A percentile compares a stretch with the other conserved stretches of the same genome.
phyloP scores from a whole-genome alignment of 2,113 vertebrate species.

The Daubentonia madagascariensis region DNA sequence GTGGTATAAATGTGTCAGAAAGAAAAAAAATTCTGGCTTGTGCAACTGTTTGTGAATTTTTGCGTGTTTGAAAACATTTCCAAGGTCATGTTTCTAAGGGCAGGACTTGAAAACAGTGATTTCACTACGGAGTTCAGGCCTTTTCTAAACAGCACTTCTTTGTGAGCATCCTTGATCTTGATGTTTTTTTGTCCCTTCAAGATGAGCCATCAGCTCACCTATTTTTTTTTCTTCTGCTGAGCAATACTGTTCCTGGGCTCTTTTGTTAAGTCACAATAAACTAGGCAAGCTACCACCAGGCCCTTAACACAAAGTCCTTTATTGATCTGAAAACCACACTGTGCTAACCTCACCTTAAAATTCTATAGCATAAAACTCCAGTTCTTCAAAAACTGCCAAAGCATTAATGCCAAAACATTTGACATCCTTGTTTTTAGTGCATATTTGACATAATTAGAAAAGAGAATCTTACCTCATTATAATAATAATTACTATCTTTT shows the following conservation, averaged over 20 bases:
- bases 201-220: neutral
- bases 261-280: conserved; percentile 58
- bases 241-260: neutral
- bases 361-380: neutral
- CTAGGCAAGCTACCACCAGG: neutral
- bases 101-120: neutral
- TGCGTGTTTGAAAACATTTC: neutral
- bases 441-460: neutral
- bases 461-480: neutral
- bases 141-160: neutral
- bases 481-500: neutral
- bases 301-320: neutral
- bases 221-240: neutral
- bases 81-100: neutral
- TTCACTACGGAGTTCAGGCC: neutral
- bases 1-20: neutral
- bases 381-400: neutral
- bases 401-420: neutral
- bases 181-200: neutral
- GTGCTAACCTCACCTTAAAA: neutral
- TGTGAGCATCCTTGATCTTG: neutral
- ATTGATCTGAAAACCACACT: conserved; percentile 41
- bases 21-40: neutral
- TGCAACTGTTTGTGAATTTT: neutral
- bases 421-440: neutral